A percentile compares a stretch with the other conserved stretches of the same genome.
phyloP scores from a whole-genome alignment of 2,888 invertebrate genomes.

The Sminthurinus aureus region DNA sequence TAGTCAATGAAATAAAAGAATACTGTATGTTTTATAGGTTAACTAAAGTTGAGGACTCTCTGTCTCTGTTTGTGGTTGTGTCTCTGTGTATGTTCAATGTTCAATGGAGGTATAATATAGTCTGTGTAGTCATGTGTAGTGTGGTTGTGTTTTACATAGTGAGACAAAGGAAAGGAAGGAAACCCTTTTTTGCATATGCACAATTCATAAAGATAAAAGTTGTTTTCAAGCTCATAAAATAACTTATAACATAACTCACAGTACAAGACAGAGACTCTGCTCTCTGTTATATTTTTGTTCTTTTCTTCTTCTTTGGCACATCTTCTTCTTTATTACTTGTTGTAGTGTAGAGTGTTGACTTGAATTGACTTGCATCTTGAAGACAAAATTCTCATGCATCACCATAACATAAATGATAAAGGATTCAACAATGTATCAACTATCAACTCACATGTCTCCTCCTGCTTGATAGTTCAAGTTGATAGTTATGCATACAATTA shows the following conservation, averaged over 20 bases:
- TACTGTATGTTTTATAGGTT: slow-evolving; percentile 38
- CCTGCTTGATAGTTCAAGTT: background rate
- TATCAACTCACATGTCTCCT: background rate
- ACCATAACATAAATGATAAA: too few species aligned
- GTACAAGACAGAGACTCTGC: background rate
- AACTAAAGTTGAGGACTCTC: slow-evolving; percentile 11
- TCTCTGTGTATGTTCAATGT: background rate
- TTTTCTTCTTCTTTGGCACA: background rate
- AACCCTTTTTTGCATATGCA: slow-evolving; percentile 28
- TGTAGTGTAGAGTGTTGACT: background rate
- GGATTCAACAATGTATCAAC: too few species aligned
- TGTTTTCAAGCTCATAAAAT: slow-evolving; percentile 12
- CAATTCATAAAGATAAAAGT: slow-evolving; percentile 9
- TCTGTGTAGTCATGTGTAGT: too few species aligned
- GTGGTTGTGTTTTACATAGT: background rate
- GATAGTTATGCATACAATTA: background rate
- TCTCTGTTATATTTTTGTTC: background rate
- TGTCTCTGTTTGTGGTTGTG: slow-evolving; percentile 15
- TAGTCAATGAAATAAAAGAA: slow-evolving; percentile 45
- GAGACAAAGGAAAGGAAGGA: background rate
- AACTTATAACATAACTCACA: slow-evolving; percentile 6
- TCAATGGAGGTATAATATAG: background rate
- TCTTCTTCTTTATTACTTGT: background rate
- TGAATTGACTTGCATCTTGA: background rate
- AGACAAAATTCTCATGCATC: background rate